Conservation (phyloP, 2,888 invertebrate species). For the Campoplex capitator region DNA sequence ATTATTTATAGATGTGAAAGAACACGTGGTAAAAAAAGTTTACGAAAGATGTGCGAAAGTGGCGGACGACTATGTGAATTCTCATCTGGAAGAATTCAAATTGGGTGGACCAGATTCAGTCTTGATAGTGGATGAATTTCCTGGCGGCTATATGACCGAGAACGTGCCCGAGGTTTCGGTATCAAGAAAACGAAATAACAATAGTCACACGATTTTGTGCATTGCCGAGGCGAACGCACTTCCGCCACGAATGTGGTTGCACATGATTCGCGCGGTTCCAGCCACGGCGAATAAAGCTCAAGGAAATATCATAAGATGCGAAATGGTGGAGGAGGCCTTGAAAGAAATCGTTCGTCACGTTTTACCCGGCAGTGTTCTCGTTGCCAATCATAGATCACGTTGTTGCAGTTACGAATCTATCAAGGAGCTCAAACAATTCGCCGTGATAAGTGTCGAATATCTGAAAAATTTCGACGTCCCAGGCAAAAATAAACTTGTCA, state of each 20-base stretch:
- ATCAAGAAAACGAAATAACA: slow-evolving; percentile 85
- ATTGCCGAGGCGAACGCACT: slow-evolving; percentile 87
- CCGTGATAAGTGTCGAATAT: slow-evolving; percentile 84
- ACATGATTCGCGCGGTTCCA: slow-evolving; percentile 80
- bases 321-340: slow-evolving; percentile 82
- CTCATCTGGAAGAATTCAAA: slow-evolving; percentile 85
- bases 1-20: slow-evolving; percentile 86
- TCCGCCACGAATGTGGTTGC: slow-evolving; percentile 85
- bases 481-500: slow-evolving; percentile 83
- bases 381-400: slow-evolving; percentile 82
- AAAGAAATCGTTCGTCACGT: slow-evolving; percentile 81
- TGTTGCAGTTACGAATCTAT: slow-evolving; percentile 82
- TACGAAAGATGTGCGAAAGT: slow-evolving; percentile 87
- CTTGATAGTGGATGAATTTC: slow-evolving; percentile 89
- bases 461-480: slow-evolving; percentile 84
- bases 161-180: slow-evolving; percentile 85
- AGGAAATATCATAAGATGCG: slow-evolving; percentile 73
- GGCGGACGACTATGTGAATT: slow-evolving; percentile 84
- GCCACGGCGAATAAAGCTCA: slow-evolving; percentile 79
- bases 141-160: slow-evolving; percentile 87
- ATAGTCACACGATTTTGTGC: slow-evolving; percentile 88
- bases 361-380: slow-evolving; percentile 83
- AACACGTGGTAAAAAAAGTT: slow-evolving; percentile 86
- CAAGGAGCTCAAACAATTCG: slow-evolving; percentile 80
- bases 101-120: slow-evolving; percentile 88